Percentiles rank a stretch among this genome's conserved stretches.
Conservation (phyloP, 2,797 vertebrate genomes). For the Argyrosomus regius region DNA sequence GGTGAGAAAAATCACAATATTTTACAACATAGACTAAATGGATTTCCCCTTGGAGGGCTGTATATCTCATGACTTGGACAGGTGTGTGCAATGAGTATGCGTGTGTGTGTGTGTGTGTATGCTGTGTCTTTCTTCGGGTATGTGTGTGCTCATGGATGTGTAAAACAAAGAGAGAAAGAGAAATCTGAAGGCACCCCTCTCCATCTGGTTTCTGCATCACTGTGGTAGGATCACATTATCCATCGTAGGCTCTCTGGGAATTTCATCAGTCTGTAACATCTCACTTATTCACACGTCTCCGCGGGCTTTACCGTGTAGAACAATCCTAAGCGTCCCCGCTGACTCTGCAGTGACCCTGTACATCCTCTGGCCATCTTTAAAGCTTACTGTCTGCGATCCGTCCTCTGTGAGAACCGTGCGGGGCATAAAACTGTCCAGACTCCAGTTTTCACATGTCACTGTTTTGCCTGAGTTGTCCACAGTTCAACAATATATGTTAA, state of each 20-base stretch:
- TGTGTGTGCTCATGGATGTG: constrained; percentile 35
- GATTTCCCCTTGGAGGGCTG: constrained; percentile 67
- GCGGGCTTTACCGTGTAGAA: constrained; percentile 41
- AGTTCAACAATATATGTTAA: constrained; percentile 11
- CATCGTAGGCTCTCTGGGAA: constrained; percentile 83
- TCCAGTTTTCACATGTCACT: constrained; percentile 27
- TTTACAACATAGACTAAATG: constrained; percentile 73
- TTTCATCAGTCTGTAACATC: constrained; percentile 86
- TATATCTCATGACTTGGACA: constrained; percentile 72
- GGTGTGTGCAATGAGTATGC: constrained; percentile 60
- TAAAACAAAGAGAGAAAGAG: constrained; percentile 42
- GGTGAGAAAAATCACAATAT: constrained; percentile 74
- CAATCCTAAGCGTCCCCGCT: constrained; percentile 40
- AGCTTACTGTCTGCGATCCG: constrained; percentile 20
- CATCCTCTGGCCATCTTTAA: constrained; percentile 56
- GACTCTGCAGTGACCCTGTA: constrained; percentile 57
- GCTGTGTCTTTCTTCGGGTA: constrained; percentile 46
- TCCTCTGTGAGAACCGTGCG: constrained; percentile 36
- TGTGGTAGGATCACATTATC: constrained; percentile 77
- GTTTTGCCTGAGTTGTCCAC: constrained; percentile 28
- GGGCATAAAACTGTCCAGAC: constrained; percentile 42
- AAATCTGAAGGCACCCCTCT: constrained; percentile 62
- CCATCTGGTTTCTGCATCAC: constrained; percentile 87
- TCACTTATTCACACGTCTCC: constrained; percentile 85
- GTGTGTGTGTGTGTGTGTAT: constrained; percentile 40